A percentile compares a stretch with the other conserved stretches of the same genome.
phyloP scores from a whole-genome alignment of 2,797 vertebrate genomes.

The Argya squamiceps region DNA sequence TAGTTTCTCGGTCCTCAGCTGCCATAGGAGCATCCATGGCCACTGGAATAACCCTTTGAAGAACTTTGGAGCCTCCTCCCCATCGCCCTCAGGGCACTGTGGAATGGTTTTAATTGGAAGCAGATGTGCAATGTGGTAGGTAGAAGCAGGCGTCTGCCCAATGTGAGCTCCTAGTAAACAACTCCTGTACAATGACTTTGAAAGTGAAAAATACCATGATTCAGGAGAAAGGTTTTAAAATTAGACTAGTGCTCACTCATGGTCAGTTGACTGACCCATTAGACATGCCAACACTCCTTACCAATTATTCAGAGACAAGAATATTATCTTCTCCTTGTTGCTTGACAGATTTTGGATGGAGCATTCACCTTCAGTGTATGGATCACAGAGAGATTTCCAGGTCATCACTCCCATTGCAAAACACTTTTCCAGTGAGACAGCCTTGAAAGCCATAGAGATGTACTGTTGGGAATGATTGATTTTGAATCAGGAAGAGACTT shows the following conservation, averaged over 20 bases:
- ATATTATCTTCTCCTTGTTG: neutral
- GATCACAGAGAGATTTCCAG: neutral
- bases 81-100: neutral
- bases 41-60: constrained; percentile 21
- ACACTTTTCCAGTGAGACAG: neutral
- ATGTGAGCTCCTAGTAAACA: constrained; percentile 2
- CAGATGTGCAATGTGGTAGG: constrained; percentile 51
- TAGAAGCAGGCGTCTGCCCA: neutral
- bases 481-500: neutral
- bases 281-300: neutral
- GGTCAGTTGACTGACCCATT: neutral
- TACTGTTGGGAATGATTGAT: neutral
- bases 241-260: neutral
- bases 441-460: neutral
- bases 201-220: neutral
- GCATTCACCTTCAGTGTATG: neutral
- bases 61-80: neutral
- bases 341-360: neutral
- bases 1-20: neutral
- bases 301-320: neutral
- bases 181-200: neutral
- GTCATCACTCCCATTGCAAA: neutral
- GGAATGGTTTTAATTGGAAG: constrained; percentile 49
- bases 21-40: neutral
- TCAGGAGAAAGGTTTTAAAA: neutral